Evolutionary conservation across 92 coral and sea anemone genomes (phyloP).

Genomic region (Phymanthus crucifer): DNA sequence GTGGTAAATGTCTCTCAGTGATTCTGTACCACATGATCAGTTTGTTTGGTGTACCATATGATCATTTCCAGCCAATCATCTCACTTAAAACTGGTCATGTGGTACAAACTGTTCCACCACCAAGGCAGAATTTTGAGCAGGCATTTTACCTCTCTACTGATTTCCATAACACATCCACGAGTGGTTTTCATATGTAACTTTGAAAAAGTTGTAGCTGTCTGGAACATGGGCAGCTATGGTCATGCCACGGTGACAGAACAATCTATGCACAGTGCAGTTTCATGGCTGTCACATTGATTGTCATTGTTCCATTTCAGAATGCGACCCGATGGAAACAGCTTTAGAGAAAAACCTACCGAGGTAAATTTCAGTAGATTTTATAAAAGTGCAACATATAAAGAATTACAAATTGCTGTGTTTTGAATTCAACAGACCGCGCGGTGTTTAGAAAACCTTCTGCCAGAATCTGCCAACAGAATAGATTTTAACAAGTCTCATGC

Average conservation of each 20-base stretch:
- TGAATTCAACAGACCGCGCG: background rate
- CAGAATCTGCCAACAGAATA: conserved; percentile 54
- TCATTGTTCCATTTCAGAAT: conserved; percentile 23
- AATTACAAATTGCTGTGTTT: background rate
- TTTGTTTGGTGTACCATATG: no score
- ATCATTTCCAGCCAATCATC: no score
- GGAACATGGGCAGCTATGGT: no score
- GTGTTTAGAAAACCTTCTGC: conserved; percentile 25
- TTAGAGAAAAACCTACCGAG: conserved; percentile 17
- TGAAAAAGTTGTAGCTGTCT: no score
- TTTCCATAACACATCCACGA: no score
- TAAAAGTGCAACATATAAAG: background rate
- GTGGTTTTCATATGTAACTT: no score
- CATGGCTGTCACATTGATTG: background rate
- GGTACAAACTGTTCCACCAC: no score
- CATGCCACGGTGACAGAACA: no score
- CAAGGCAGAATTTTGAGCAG: no score
- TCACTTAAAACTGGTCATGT: no score
- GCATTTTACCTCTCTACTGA: no score
- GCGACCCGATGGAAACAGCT: conserved; percentile 55
- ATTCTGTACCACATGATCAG: background rate
- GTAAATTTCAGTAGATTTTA: background rate
- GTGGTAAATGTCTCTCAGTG: background rate
- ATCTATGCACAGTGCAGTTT: background rate
- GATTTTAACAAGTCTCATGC: conserved; percentile 53